Conservation (phyloP, 1,140 invertebrate species). For the Aphis gossypii region DNA sequence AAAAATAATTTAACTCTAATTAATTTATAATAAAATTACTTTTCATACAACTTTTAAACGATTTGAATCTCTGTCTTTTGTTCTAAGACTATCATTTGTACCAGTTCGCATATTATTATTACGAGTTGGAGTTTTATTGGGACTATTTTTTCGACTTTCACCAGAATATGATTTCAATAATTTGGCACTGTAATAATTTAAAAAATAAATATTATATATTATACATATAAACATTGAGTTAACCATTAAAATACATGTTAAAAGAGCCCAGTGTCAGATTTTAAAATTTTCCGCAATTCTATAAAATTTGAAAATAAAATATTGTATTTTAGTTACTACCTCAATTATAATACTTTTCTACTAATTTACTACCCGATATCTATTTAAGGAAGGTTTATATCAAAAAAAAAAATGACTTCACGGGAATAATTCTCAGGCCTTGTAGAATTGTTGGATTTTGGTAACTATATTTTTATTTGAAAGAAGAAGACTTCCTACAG, state of each 20-base stretch:
- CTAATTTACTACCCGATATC: too few species aligned
- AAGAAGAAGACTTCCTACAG: too few species aligned
- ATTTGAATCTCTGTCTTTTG: constrained; percentile 4
- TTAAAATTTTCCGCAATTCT: too few species aligned
- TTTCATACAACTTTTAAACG: constrained; percentile 35
- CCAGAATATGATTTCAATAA: constrained; percentile 51
- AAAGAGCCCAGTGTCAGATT: too few species aligned
- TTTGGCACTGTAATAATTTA: constrained; percentile 20
- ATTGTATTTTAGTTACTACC: too few species aligned
- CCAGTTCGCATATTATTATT: constrained; percentile 44
- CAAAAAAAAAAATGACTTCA: too few species aligned
- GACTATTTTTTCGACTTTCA: constrained; percentile 53
- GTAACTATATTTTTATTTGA: too few species aligned
- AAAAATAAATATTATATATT: not conserved
- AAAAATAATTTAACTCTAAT: not conserved
- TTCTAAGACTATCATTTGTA: not conserved
- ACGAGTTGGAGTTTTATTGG: constrained; percentile 50
- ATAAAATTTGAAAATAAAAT: too few species aligned
- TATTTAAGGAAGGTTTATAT: too few species aligned
- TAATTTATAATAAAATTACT: not conserved
- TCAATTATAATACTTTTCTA: too few species aligned
- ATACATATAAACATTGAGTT: not conserved
- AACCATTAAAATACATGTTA: not conserved
- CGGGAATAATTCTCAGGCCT: too few species aligned
- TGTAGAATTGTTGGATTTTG: too few species aligned